Evolutionary conservation across 2,797 vertebrate genomes (phyloP).

Genomic region (Muraenolepis orangiensis): DNA sequence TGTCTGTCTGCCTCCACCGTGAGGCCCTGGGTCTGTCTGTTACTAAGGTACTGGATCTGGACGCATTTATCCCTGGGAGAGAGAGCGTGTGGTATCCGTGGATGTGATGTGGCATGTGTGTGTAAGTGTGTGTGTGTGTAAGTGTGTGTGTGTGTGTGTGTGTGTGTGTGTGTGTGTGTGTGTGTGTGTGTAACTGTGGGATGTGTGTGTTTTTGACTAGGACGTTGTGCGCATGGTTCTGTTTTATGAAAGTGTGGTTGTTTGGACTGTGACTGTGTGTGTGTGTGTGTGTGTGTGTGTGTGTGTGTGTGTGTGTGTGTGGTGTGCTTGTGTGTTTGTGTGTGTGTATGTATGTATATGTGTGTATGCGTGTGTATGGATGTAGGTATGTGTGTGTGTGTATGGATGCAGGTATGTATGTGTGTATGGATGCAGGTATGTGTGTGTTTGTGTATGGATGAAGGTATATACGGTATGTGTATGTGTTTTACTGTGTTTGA

Average conservation of each 20-base stretch:
- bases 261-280: background rate
- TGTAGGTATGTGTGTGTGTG: no score
- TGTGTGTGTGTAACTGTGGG: background rate
- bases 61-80: constrained; percentile 31
- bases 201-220: no score
- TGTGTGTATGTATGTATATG: background rate
- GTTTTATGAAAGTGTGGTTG: no score
- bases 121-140: no score
- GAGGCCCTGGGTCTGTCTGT: constrained; percentile 15
- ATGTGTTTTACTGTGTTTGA: background rate
- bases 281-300: background rate
- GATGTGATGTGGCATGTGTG: no score
- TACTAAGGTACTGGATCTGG: constrained; percentile 33
- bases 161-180: constrained; percentile 1
- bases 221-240: no score
- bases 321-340: constrained; percentile 32
- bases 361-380: constrained; percentile 32
- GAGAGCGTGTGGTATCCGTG: background rate
- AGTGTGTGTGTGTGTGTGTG: background rate
- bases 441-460: constrained; percentile 6
- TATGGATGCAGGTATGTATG: background rate
- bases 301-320: constrained; percentile 16
- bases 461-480: no score
- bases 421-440: background rate
- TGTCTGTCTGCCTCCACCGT: constrained; percentile 16